Evolutionary conservation across 1,140 invertebrate genomes (phyloP), one percentile per base, ranked within the genome.

Genomic region (Agrilus planipennis): DNA sequence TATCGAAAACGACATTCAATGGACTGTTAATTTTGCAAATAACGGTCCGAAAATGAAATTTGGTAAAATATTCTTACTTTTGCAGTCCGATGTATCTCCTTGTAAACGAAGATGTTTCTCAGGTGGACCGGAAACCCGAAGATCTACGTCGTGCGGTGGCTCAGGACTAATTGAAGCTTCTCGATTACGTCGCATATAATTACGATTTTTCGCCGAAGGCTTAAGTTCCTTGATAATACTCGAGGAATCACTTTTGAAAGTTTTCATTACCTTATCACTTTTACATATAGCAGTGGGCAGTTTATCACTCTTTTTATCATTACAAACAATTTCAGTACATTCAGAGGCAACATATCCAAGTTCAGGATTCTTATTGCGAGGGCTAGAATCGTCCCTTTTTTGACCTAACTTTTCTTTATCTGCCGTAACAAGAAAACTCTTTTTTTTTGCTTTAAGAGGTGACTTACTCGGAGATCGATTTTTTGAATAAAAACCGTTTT

Each of bases 111-210:
- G 20, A 30, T 60, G 54, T 30, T 61, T 58, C 21, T 58, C 54
- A 4, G 51, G 50, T 17, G 51, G 53, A 15, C 12, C 35, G 28
- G 45, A 44, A 11, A 35, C 58, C 21, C 77, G 66, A 6, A 79
- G 62, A 60, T 81, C 77, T 54, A 77, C 71, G 53, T 79, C 76
- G 54, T 76, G 68, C 16, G 36, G 20, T 6, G 41, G 39, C 17
- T 56, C 55, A 3, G 67, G 73, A 57, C 73, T 77, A 38, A 63
- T 63, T 44, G 51, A 48, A 12, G 47, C 57, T n/a, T 75, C 68
- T 51, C 71, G 70, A 52, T 79, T 77, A 29, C 76, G 62, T 35
- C 76, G 58, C 48, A 77, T 68, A 60, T 79, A 80, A 58, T 75
- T 73, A 44, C 74, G 63, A 46, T 72, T 70, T 57, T 73, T 77